A percentile compares a stretch with the other conserved stretches of the same genome.
These are phyloP conservation scores for Teleiodes luculella DNA, from an alignment of 2,888 invertebrate genomes.

Conservation along the genomic window DNA sequence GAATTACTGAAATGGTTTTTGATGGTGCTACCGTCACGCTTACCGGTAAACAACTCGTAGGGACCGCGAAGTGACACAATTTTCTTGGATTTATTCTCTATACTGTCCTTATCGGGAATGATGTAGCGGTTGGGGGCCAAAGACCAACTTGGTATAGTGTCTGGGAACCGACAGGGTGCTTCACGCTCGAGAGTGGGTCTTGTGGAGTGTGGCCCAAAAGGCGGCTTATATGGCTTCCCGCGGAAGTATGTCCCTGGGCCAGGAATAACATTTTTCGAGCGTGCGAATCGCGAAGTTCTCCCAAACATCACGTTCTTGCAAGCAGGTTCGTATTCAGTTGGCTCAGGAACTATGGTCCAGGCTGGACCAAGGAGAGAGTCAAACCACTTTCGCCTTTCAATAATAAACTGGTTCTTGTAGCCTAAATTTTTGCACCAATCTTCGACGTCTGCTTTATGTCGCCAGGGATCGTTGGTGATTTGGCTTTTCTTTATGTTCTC, in stretches of 20 bases:
- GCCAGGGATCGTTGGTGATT: slow-evolving; percentile 56
- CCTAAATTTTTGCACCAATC: slow-evolving; percentile 65
- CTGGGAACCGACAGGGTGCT: slow-evolving; percentile 59
- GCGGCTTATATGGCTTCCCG: slow-evolving; percentile 46
- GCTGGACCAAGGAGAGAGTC: slow-evolving; percentile 48
- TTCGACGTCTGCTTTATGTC: slow-evolving; percentile 57
- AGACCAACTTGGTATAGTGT: slow-evolving; percentile 46
- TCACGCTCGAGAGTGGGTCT: slow-evolving; percentile 55
- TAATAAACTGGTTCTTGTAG: slow-evolving; percentile 57
- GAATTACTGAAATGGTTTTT: slow-evolving; percentile 70
- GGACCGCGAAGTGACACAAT: slow-evolving; percentile 59
- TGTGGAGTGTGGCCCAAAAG: slow-evolving; percentile 54
- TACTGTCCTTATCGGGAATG: slow-evolving; percentile 52
- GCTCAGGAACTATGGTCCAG: slow-evolving; percentile 38
- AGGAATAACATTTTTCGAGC: slow-evolving; percentile 36
- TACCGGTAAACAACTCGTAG: slow-evolving; percentile 71
- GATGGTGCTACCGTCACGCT: slow-evolving; percentile 66
- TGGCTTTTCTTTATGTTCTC: slow-evolving; percentile 36
- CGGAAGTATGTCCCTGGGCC: slow-evolving; percentile 63
- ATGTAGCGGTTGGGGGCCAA: slow-evolving; percentile 61
- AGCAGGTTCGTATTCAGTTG: slow-evolving; percentile 38
- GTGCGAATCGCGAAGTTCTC: slow-evolving; percentile 42
- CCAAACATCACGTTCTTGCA: slow-evolving; percentile 60
- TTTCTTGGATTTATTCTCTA: slow-evolving; percentile 57
- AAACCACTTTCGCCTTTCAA: slow-evolving; percentile 48